Evolutionary conservation across 1,140 invertebrate species (phyloP), one percentile per base, ranked within the genome.

Genomic region (Leucophenga varia): DNA sequence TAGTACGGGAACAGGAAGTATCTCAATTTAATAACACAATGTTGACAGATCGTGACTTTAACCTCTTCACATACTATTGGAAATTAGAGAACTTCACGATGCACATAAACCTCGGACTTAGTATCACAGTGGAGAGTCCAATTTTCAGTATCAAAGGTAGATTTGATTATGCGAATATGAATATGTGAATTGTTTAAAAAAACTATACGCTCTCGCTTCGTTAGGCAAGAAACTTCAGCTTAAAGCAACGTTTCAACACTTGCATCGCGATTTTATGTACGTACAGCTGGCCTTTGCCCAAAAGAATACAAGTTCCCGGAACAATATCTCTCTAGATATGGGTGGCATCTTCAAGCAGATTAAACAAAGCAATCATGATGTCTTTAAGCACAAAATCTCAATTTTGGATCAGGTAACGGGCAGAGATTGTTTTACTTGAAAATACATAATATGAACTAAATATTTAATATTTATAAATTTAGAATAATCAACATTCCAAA

Each of bases 31-130:
- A 74, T 25, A 74, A 74, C 4, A 74, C 72, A 16, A 55, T 74
- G 50, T 43, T 71, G 18, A 48, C 59, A 12, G 64, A 73, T 49
- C 54, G 51, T 17, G 57, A 74, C 21, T 39, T 72, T 3, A 61
- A 64, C 20, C 36, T 72, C 0, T 75, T 73, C 31, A 70, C 64
- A 3, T 75, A 75, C 42, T 74, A 69, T 30, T 75, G 72, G 72
- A 67, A 64, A 31, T 16, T 75, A 39, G 69, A 74, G 1, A 72
- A 75, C 36, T 56, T 73, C 8, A 67, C 72, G 5, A 43, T 57
- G n/a, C 58, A 61, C n/a, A 54, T 75, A 17, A 43, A 49, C n/a
- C 43, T 54, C 22, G 40, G 38, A 1, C 40, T 40, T 7, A 41
- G 49, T 22, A 39, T 22, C 20, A 55, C 43, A 4, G 31, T 69